These are phyloP conservation scores for Magallana angulata DNA, from an alignment of 1,140 invertebrate genomes.

Conservation along the genomic window DNA sequence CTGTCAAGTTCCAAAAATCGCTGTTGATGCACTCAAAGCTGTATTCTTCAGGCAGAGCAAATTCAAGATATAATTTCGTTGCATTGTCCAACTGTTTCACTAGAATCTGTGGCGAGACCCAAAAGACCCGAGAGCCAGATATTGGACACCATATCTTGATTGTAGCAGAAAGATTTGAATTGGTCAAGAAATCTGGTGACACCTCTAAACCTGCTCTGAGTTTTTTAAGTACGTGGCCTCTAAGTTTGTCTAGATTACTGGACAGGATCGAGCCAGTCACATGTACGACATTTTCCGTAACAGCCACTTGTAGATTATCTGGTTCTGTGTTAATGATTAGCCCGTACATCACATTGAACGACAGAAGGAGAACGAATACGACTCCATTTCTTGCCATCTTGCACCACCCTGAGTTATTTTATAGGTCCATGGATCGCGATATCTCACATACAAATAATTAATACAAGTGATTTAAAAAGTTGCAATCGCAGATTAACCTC, in stretches of 20 bases:
- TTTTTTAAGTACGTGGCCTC: not conserved
- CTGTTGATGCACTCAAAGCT: not conserved
- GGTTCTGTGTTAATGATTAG: not conserved
- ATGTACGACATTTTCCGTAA: not conserved
- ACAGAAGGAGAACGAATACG: not conserved
- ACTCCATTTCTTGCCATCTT: not conserved
- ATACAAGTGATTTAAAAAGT: slow-evolving; percentile 1
- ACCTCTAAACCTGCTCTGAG: not conserved
- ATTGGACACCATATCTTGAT: not conserved
- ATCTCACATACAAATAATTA: too few species aligned
- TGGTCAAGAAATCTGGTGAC: not conserved
- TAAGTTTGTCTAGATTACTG: not conserved
- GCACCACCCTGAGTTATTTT: not conserved
- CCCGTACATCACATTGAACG: not conserved
- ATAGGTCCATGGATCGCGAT: not conserved
- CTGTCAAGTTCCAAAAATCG: not conserved
- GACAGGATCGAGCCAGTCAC: not conserved
- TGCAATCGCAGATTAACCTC: slow-evolving; percentile 23
- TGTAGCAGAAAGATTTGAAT: not conserved
- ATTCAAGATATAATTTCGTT: not conserved
- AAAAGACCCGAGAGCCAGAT: not conserved
- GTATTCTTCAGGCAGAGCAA: not conserved
- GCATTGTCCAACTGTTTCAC: not conserved
- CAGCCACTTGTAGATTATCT: not conserved
- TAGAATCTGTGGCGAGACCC: not conserved